Percentiles rank a stretch among this genome's conserved stretches.
These are phyloP conservation scores for Trachops cirrhosus DNA, from an alignment of 2,797 vertebrate species.

Conservation along the genomic window DNA sequence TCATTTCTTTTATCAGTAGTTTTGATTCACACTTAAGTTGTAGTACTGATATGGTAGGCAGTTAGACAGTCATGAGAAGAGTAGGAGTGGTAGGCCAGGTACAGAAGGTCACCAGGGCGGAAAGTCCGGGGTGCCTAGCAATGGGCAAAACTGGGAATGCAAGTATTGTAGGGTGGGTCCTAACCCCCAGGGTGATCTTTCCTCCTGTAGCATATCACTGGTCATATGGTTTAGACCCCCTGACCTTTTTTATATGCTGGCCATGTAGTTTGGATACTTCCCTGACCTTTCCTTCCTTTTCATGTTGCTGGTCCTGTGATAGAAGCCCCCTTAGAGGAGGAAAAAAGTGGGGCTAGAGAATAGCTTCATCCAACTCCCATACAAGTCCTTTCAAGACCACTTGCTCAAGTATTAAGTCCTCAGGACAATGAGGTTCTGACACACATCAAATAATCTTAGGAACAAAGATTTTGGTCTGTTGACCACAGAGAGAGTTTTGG, in stretches of 20 bases:
- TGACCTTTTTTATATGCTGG: background rate
- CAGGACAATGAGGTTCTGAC: background rate
- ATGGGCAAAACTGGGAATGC: background rate
- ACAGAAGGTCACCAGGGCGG: background rate
- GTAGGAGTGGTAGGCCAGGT: background rate
- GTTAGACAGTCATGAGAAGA: background rate
- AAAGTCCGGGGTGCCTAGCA: background rate
- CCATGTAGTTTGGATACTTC: background rate
- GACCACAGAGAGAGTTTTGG: background rate
- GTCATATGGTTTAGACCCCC: no score
- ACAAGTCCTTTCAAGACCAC: background rate
- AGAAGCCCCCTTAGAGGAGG: background rate
- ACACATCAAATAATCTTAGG: background rate
- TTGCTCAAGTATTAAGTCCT: background rate
- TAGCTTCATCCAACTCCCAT: background rate
- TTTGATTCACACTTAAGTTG: constrained; percentile 70
- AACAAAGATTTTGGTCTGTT: background rate
- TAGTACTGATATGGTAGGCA: background rate
- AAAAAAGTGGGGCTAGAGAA: background rate
- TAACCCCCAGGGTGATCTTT: background rate
- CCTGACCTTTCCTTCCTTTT: background rate
- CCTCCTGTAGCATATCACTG: background rate
- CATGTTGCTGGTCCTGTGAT: background rate
- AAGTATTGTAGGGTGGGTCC: background rate
- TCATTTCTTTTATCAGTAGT: constrained; percentile 27